A percentile compares a stretch with the other conserved stretches of the same genome.
These are phyloP conservation scores for Sarcophaga variegata DNA, from an alignment of 2,888 invertebrate species.

Conservation along the genomic window DNA sequence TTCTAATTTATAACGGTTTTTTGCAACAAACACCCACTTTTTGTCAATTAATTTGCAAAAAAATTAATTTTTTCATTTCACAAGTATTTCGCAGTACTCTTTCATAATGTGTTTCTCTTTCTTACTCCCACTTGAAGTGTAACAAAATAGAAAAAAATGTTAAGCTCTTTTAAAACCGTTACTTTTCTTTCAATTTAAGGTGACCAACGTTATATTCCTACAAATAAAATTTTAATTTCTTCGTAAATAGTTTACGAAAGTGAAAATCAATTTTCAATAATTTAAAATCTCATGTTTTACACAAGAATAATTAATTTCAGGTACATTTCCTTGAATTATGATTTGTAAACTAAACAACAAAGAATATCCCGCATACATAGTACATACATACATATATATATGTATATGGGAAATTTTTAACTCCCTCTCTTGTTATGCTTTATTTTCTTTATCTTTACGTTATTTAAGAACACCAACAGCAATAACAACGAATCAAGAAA, in stretches of 20 bases:
- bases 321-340: conserved; percentile 1
- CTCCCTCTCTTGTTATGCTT: conserved; percentile 24
- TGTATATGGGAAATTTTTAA: background rate
- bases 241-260: too few species aligned
- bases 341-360: conserved; percentile 7
- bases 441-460: background rate
- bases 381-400: too few species aligned
- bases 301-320: conserved; percentile 9
- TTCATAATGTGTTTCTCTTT: background rate
- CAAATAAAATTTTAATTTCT: background rate
- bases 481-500: background rate
- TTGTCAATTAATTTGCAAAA: too few species aligned
- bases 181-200: background rate
- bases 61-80: too few species aligned
- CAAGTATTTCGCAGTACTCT: too few species aligned
- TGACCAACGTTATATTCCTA: background rate
- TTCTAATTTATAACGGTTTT: too few species aligned
- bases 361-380: background rate
- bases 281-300: too few species aligned
- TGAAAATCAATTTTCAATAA: too few species aligned
- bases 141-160: background rate
- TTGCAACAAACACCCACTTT: too few species aligned
- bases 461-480: too few species aligned
- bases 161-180: background rate
- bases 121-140: background rate